Evolutionary conservation across 2,888 invertebrate genomes (phyloP), one percentile per base, ranked within the genome.

Genomic region (Linyphia triangularis): DNA sequence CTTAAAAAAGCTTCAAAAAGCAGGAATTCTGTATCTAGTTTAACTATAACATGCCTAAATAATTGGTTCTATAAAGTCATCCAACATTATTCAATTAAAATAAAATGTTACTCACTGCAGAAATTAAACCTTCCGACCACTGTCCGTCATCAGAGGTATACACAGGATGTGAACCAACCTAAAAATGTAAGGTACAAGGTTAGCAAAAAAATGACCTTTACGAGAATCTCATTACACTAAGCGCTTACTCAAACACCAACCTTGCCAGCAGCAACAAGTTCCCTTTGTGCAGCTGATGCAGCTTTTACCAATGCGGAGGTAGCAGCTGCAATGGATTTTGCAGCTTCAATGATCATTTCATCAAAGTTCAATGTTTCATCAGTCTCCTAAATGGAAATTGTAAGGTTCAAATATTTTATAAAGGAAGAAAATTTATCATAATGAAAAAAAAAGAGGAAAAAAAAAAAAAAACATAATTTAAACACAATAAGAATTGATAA

Each of bases 331-430:
- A 99, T 99, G 1, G 97, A 97, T 93, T 98, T 98, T 59, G 99
- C 99, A 0, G 99, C 99, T 92, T 98, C 98, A 91, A 99, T 93
- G 91, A 99, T 99, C 96, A 99, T 98, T 93, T 99, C 99, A 93
- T 99, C 99, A 93, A 99, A 99, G 94, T 98, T 98, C 93, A 99
- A 95, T 90, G 95, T 96, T 93, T 98, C 98, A 92, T 98, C 98
- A 4, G 97, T 95, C 93, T 96, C 96, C 96, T 98, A 93, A 9
- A 93, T n/a, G n/a, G n/a, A n/a, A n/a, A n/a, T n/a, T n/a, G n/a
- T n/a, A n/a, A n/a, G n/a, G n/a, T n/a, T n/a, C n/a, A n/a, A n/a
- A n/a, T n/a, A n/a, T n/a, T n/a, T n/a, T n/a, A n/a, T n/a, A n/a
- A n/a, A n/a, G n/a, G n/a, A n/a, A n/a, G n/a, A n/a, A n/a, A n/a